Percentiles rank a stretch among this genome's conserved stretches.
phyloP scores from a whole-genome alignment of 1,140 invertebrate species.

The Maniola jurtina region DNA sequence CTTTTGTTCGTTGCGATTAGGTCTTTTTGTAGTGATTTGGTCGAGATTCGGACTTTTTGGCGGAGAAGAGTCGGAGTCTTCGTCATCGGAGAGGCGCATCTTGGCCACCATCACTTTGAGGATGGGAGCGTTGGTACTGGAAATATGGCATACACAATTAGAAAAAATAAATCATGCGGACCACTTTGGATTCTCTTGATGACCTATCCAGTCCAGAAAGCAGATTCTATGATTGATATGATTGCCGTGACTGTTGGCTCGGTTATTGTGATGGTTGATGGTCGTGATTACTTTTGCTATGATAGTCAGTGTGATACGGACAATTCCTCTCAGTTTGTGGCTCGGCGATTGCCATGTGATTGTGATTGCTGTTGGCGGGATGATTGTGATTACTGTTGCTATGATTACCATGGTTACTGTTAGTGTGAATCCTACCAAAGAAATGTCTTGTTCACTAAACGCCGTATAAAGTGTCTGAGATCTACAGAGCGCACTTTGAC shows the following conservation, averaged over 20 bases:
- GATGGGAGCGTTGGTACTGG: constrained; percentile 46
- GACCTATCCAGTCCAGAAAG: too few relatives aligned
- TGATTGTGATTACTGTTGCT: not conserved
- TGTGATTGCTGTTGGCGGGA: constrained; percentile 1
- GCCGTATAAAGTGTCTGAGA: too few relatives aligned
- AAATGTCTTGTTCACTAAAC: too few relatives aligned
- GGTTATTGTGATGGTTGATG: too few relatives aligned
- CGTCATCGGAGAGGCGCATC: constrained; percentile 45
- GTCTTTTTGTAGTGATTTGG: too few relatives aligned
- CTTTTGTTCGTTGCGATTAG: too few relatives aligned
- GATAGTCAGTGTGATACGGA: not conserved
- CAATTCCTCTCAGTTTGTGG: not conserved
- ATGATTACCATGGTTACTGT: constrained; percentile 3
- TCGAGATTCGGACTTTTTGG: constrained; percentile 29
- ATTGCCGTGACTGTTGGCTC: constrained; percentile 6
- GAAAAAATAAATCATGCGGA: too few relatives aligned
- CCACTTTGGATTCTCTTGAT: too few relatives aligned
- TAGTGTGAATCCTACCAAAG: not conserved
- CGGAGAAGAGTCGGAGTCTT: constrained; percentile 21
- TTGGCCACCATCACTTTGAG: constrained; percentile 62
- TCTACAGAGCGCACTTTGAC: not conserved
- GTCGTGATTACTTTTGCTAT: not conserved
- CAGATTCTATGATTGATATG: constrained; percentile 14
- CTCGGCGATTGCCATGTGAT: not conserved
- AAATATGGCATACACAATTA: constrained; percentile 6